Evolutionary conservation across 2,113 vertebrate species (phyloP), one percentile per base, ranked within the genome.

Genomic region (Brachypteracias leptosomus): DNA sequence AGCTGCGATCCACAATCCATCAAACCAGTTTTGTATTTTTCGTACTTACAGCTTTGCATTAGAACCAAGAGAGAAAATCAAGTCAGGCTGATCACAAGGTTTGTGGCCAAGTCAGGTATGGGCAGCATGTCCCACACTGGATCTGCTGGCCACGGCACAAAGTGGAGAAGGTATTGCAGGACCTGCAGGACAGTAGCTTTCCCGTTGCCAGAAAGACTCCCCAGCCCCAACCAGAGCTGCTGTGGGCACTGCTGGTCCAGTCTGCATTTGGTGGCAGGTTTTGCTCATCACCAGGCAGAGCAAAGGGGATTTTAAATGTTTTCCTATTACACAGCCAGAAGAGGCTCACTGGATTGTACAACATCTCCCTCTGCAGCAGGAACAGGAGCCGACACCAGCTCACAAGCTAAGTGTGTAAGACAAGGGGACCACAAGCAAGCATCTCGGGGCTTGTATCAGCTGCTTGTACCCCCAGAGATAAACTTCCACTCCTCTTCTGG

Each of bases 71-170:
- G 46, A 65, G 38, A 36, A 74, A 88, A 73, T 22, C n/a, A 84
- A 52, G 28, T 36, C 63, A 77, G 75, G 55, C 78, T 66, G 25
- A 55, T 51, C 44, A 25, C 19, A 7, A 62, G 55, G 51, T 42
- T 57, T 65, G 75, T 8, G 40, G 51, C 49, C 1, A 3, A 61
- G 65, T 49, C 20, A 73, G 54, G 36, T 24, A 33, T 0, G 1
- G 55, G 49, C 67, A 94, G 28, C 0, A 0, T 9, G 35, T 83
- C 61, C 54, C 7, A 0, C 49, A 25, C 65, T 1, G 1, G 7
- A 15, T 22, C 33, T 29, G 52, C 24, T 72, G 47, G 40, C 44
- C 5, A 6, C 0, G 0, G 17, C 36, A 22, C 59, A 66, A 54
- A 88, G 38, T 44, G 47, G 46, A 38, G 26, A 68, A 63, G 31